A percentile compares a stretch with the other conserved stretches of the same genome.
These are phyloP conservation scores for Anser cygnoides DNA, from an alignment of 2,113 vertebrate species.

Conservation along the genomic window DNA sequence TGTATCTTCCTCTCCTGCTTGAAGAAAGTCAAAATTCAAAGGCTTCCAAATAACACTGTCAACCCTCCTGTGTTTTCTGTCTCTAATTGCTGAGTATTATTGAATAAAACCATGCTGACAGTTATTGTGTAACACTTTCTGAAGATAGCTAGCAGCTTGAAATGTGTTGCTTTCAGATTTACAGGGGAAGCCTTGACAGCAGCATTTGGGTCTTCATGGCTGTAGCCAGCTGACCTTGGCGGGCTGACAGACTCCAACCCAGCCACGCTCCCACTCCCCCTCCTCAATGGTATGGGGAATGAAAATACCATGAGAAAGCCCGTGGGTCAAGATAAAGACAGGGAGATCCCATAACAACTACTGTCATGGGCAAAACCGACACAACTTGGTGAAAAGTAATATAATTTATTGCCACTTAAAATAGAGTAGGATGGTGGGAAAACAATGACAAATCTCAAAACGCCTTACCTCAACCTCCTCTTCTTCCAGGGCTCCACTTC, in stretches of 20 bases:
- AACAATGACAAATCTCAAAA: not conserved
- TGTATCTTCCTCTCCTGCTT: not conserved
- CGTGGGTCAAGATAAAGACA: not conserved
- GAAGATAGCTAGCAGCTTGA: not conserved
- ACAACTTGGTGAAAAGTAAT: not conserved
- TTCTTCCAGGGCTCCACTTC: not conserved
- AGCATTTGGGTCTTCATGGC: accelerated
- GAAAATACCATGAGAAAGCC: not conserved
- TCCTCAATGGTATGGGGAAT: not conserved
- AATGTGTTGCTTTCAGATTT: not conserved
- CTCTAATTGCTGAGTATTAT: not conserved
- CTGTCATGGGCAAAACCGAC: not conserved
- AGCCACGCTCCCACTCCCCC: not conserved
- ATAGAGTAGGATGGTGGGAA: not conserved
- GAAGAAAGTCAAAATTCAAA: not conserved
- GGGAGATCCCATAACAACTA: not conserved
- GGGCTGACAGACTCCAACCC: accelerated
- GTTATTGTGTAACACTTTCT: not conserved
- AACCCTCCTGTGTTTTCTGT: not conserved
- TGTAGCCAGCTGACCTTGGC: not conserved
- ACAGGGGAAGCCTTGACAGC: not conserved
- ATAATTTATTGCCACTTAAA: not conserved
- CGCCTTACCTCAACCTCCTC: not conserved
- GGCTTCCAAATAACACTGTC: not conserved
- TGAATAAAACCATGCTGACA: not conserved